Evolutionary conservation across 2,113 vertebrate genomes (phyloP), one percentile per base, ranked within the genome.

Genomic region (Oxyruncus cristatus): DNA sequence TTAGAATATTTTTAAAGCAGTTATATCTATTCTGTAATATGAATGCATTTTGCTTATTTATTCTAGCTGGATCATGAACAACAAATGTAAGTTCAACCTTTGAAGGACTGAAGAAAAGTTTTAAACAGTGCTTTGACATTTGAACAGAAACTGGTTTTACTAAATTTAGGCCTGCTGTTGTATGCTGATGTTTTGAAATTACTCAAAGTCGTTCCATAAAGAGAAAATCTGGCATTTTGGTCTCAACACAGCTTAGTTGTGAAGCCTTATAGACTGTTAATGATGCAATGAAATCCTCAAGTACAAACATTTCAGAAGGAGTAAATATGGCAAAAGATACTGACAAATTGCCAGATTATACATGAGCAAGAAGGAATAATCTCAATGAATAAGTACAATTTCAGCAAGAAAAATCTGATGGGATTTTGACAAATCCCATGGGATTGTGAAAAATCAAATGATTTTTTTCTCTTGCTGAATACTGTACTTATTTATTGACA

Each of bases 361-460:
- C 7, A 6, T 5, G 11, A 17, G 6, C 2, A 11, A 68, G 44
- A 83, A 76, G 30, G 26, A 37, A 6, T 37, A 20, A 28, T 32
- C 22, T 70, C 32, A 42, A 23, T 32, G 62, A 62, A 47, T 35
- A 5, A 47, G 6, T n/a, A 47, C 41, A 35, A 63, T 55, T 70
- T 90, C 41, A 62, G 26, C 32, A 49, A 56, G 27, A 84, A 62
- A 70, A 90, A 61, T 56, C 26, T 7, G 55, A 33, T 0, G 0
- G 11, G 11, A 55, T 62, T 62, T 61, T 61, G 15, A 26, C 49
- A 50, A 50, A 27, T 59, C 33, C 7, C 61, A 17, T 0, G 0
- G 14, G 12, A 46, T 52, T 59, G 50, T 66, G 49, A 62, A 47
- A 68, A 76, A 42, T 27, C 20, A 55, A 67, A 39, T 67, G 42